phyloP scores from a whole-genome alignment of 1,140 invertebrate genomes.

The Panonychus citri region DNA sequence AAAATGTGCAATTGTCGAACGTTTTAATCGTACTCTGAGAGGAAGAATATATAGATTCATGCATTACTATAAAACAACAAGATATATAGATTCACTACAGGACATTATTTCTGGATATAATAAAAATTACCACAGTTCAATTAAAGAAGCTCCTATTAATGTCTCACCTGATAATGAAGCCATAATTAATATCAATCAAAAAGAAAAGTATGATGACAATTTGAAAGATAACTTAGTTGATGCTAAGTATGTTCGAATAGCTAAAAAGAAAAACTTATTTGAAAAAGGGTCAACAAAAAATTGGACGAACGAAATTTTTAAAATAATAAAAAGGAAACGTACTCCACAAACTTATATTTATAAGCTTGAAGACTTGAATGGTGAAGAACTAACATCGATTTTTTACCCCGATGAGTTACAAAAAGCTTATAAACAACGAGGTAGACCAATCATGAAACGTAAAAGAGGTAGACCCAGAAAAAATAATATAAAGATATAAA shows the following conservation, averaged over 20 bases:
- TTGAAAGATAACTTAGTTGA: neutral
- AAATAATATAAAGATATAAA: too few species aligned
- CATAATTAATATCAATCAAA: neutral
- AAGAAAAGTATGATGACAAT: neutral
- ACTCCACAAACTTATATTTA: neutral
- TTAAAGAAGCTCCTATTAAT: constrained; percentile 19
- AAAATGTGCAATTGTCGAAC: constrained; percentile 27
- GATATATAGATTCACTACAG: neutral
- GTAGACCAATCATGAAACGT: too few species aligned
- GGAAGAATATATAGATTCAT: neutral
- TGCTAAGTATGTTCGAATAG: neutral
- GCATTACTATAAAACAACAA: neutral
- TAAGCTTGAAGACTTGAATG: neutral
- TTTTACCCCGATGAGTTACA: neutral
- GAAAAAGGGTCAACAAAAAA: neutral
- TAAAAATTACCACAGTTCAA: constrained; percentile 23
- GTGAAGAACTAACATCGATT: neutral
- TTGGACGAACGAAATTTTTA: neutral
- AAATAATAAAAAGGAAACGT: neutral
- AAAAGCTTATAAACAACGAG: neutral
- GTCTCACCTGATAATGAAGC: neutral
- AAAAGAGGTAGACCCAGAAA: too few species aligned
- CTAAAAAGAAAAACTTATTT: neutral
- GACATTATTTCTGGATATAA: constrained; percentile 20
- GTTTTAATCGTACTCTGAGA: constrained; percentile 25